These are phyloP conservation scores for Acrobeloides nanus DNA, from an alignment of 2,888 invertebrate species.

Conservation along the genomic window DNA sequence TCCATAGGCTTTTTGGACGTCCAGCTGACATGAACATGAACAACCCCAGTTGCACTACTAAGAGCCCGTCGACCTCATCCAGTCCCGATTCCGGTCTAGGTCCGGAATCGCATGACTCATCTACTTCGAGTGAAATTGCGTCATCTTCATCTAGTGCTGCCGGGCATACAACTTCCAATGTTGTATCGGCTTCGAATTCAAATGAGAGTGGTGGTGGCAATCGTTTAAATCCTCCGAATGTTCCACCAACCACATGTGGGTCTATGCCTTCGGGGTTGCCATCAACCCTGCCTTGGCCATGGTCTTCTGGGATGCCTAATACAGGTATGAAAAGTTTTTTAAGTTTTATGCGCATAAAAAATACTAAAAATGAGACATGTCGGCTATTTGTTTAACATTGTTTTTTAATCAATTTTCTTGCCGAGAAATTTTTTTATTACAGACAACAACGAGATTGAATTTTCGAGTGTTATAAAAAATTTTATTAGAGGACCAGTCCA, in stretches of 20 bases:
- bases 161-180: too few species aligned
- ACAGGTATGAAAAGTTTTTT: too few species aligned
- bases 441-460: too few species aligned
- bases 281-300: background rate
- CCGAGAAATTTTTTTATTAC: too few species aligned
- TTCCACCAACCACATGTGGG: background rate
- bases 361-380: too few species aligned
- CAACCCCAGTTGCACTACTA: slow-evolving; percentile 5
- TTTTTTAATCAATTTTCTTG: too few species aligned
- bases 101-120: slow-evolving; percentile 14
- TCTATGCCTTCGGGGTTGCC: slow-evolving; percentile 5
- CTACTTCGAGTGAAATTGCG: too few species aligned
- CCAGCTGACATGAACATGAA: background rate
- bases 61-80: slow-evolving; percentile 24
- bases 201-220: background rate
- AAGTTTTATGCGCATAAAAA: too few species aligned
- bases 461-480: too few species aligned
- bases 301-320: slow-evolving; percentile 6
- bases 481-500: too few species aligned
- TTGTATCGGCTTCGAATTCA: slow-evolving; percentile 3
- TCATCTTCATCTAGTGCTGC: too few species aligned
- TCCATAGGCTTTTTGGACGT: slow-evolving; percentile 11
- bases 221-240: background rate
- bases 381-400: too few species aligned
- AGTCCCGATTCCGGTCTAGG: slow-evolving; percentile 24